Evolutionary conservation across 2,113 vertebrate genomes (phyloP), one percentile per base, ranked within the genome.

Genomic region (Australoheros scitulus): DNA sequence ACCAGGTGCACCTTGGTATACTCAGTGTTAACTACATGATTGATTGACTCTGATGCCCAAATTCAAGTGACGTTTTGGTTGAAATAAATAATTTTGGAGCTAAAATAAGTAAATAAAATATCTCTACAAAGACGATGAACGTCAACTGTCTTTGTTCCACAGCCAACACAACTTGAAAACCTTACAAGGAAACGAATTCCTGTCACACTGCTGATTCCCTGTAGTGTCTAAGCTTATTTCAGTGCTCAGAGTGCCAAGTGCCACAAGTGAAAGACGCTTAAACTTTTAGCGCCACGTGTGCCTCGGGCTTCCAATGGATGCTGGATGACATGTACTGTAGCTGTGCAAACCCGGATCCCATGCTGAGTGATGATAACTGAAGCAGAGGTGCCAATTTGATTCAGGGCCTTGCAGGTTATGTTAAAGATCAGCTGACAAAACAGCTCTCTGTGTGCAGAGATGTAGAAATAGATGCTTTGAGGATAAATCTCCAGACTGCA

Each of bases 361-460:
- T 20, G 41, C 43, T 58, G 76, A 38, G 32, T 9, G 63, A 50
- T 2, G 56, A 52, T 43, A 36, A 70, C 0, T 47, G 9, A 1
- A 68, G 36, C 32, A 38, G 70, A 82, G 75, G 79, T 77, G 83
- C 56, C 61, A 87, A 11, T 74, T 14, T n/a, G 58, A 79, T n/a
- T 5, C 60, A 18, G 60, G 47, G 24, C 5, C 10, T 84, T 55
- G 8, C 38, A 64, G 72, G 58, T 83, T 77, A 72, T 24, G 47
- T 79, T 50, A 32, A 86, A 65, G 26, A 17, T 17, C 22, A 77
- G 57, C 65, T 84, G 83, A 79, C 36, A 43, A 56, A 85, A 85
- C 61, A 77, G 22, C 32, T 52, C 32, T 18, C 57, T 57, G 24
- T 5, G 4, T 5, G 5, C 24, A 32, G 9, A 56, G 22, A 63